These are phyloP conservation scores for Dromius quadrimaculatus DNA, from an alignment of 2,888 invertebrate species.

Conservation along the genomic window DNA sequence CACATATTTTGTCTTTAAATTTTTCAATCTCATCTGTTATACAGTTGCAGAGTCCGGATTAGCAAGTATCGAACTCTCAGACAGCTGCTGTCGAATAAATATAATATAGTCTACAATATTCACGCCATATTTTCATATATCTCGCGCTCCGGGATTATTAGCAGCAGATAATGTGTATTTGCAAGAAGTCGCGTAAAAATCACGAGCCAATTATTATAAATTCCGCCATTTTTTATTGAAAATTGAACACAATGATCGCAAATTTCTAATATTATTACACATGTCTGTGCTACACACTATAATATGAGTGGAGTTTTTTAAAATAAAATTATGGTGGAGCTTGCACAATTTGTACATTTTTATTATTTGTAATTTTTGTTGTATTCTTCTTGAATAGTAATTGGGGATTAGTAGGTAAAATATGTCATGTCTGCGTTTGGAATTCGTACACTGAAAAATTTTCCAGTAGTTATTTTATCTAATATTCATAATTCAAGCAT, in stretches of 20 bases:
- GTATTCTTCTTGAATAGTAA: conserved; percentile 15
- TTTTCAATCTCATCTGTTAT: too few relatives aligned
- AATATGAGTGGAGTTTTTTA: neutral
- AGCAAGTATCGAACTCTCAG: too few relatives aligned
- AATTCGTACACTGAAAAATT: neutral
- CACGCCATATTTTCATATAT: conserved; percentile 38
- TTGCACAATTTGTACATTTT: conserved; percentile 11
- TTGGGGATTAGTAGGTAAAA: neutral
- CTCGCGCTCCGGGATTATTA: conserved; percentile 26
- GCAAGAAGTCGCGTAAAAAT: conserved; percentile 35
- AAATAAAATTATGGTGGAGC: conserved; percentile 19
- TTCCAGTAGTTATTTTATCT: neutral
- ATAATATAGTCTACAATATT: neutral
- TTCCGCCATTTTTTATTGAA: conserved; percentile 25
- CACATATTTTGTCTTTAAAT: too few relatives aligned
- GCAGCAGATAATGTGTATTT: conserved; percentile 38
- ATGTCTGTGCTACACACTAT: conserved; percentile 1
- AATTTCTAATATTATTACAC: conserved; percentile 41
- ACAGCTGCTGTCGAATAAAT: too few relatives aligned
- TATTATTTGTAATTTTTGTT: conserved; percentile 19
- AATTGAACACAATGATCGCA: conserved; percentile 34
- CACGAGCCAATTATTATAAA: conserved; percentile 37
- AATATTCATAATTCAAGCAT: conserved; percentile 10
- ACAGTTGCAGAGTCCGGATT: too few relatives aligned
- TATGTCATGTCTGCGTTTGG: neutral